These are phyloP conservation scores for Triplophysa dalaica DNA, from an alignment of 2,113 vertebrate species.

Conservation along the genomic window DNA sequence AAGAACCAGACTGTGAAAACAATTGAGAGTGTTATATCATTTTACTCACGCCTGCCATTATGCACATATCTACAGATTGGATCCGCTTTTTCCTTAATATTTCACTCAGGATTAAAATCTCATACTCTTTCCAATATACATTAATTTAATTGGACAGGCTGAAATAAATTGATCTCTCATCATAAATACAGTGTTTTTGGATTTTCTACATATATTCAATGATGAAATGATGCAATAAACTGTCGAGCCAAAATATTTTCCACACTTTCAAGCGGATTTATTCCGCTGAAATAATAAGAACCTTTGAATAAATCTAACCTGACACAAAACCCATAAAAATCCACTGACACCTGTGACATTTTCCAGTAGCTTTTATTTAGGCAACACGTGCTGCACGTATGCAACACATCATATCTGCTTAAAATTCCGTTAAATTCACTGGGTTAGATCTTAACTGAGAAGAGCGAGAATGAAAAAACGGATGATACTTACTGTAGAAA, in stretches of 20 bases:
- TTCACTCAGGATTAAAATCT: background rate
- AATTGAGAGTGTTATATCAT: background rate
- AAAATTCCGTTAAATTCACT: background rate
- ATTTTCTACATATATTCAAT: conserved; percentile 56
- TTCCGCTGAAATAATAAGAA: conserved; percentile 69
- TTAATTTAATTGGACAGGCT: background rate
- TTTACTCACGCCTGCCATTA: background rate
- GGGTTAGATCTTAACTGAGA: conserved; percentile 4
- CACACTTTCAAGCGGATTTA: conserved; percentile 65
- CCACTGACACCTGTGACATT: conserved; percentile 76
- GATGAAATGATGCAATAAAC: conserved; percentile 48
- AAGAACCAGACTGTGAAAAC: too few relatives aligned
- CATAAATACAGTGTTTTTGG: conserved; percentile 19
- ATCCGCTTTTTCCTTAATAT: background rate
- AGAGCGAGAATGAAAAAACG: background rate
- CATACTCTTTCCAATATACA: background rate
- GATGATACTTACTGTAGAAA: background rate
- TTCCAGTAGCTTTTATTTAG: conserved; percentile 67
- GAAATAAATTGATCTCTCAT: background rate
- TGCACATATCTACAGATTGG: background rate
- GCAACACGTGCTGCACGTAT: conserved; percentile 54
- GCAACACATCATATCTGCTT: conserved; percentile 52
- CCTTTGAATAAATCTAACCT: conserved; percentile 64
- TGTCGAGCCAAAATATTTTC: conserved; percentile 64
- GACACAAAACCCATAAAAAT: conserved; percentile 72